Evolutionary conservation across 2,113 vertebrate species (phyloP).

Genomic region (Aplodontia rufa): DNA sequence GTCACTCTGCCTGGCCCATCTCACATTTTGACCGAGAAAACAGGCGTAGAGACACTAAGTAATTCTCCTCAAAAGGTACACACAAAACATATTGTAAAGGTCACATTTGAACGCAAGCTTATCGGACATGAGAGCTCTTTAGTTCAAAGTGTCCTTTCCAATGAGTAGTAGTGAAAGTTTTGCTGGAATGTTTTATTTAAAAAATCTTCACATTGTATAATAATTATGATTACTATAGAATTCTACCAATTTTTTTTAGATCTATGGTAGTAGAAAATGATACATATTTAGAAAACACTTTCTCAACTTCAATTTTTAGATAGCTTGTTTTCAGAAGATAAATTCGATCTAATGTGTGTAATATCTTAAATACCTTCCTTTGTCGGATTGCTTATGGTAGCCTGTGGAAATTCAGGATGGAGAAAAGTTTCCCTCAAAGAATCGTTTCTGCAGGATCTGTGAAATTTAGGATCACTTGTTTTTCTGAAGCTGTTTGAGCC

Average conservation of each 20-base stretch:
- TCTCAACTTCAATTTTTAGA: background rate
- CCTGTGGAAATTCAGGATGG: background rate
- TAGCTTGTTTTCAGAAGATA: background rate
- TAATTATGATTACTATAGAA: background rate
- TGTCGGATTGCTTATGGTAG: background rate
- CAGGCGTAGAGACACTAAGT: background rate
- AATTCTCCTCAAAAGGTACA: background rate
- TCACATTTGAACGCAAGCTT: background rate
- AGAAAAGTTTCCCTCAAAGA: background rate
- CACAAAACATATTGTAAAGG: background rate
- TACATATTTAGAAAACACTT: background rate
- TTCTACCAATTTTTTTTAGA: background rate
- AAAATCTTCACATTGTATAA: background rate
- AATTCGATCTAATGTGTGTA: background rate
- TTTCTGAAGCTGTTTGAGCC: background rate
- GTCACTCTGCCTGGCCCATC: background rate
- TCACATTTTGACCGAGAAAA: background rate
- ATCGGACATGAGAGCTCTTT: background rate
- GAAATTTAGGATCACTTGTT: constrained; percentile 12
- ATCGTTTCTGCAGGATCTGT: background rate
- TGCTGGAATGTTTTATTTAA: background rate
- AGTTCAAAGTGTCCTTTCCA: background rate
- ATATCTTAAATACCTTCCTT: background rate
- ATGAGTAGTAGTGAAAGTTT: background rate
- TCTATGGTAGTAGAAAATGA: background rate